These are phyloP conservation scores for Dicerorhinus sumatrensis DNA, from an alignment of 2,113 vertebrate species.

Conservation along the genomic window DNA sequence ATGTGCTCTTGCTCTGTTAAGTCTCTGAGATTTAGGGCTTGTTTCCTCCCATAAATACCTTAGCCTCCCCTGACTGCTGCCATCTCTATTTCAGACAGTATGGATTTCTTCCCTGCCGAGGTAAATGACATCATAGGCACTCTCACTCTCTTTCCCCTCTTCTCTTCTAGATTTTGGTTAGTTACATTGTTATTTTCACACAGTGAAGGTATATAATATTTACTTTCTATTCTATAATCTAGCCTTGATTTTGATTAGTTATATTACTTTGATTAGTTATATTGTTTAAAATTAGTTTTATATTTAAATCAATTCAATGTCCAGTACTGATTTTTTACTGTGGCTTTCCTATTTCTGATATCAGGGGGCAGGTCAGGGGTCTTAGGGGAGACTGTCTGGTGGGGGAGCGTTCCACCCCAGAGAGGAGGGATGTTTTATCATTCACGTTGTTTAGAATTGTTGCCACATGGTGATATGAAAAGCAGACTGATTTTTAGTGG, in stretches of 20 bases:
- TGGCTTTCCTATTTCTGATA: not conserved
- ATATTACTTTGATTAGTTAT: not conserved
- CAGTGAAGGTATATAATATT: not conserved
- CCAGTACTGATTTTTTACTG: not conserved
- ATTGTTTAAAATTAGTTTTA: conserved; percentile 37
- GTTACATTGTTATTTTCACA: not conserved
- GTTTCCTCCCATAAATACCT: not conserved
- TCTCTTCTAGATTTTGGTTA: not conserved
- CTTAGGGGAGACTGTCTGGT: not conserved
- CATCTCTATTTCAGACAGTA: not conserved
- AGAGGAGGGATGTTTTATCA: not conserved
- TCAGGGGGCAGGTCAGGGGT: not conserved
- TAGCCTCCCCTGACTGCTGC: not conserved
- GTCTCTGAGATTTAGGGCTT: not conserved
- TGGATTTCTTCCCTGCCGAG: not conserved
- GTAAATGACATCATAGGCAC: not conserved
- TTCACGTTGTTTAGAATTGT: conserved; percentile 34
- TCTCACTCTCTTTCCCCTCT: not conserved
- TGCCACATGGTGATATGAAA: not conserved
- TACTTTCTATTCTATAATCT: not conserved
- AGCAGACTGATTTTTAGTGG: not conserved
- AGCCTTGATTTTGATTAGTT: conserved; percentile 13
- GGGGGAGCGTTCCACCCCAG: fast-evolving
- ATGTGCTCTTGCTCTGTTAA: not conserved
- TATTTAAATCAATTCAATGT: not conserved